Evolutionary conservation across 2,888 invertebrate species (phyloP), one percentile per base, ranked within the genome.

Genomic region (Chironomus riparius): DNA sequence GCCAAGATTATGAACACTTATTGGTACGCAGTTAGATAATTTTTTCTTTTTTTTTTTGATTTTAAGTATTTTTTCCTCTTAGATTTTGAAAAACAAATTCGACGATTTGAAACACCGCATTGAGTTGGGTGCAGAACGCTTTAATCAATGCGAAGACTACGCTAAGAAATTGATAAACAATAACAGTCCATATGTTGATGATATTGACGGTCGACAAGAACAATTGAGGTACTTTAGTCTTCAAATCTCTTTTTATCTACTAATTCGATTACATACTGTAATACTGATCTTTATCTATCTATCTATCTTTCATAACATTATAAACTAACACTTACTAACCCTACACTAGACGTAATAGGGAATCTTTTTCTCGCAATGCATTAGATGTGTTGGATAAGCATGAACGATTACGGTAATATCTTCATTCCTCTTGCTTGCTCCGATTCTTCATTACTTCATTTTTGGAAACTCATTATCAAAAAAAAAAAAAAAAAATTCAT

Each of bases 1-100:
- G 97, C 0, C 94, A 94, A 82, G 97, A 98, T 83, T 97, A 92
- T 80, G 95, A 96, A 80, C 96, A 96, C 85, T 84, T 96, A 72
- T 82, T 93, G 85, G 90, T 93, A 80, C 81, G 81, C 79, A 48
- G 71, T 28, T 76, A 21, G 22, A 22, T 18, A 50, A 7, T 72
- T 70, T 68, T 75, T 24, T 18, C 24, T 18, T 24, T 68, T 24
- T 15, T 28, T 18, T 12, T 10, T 5, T 50, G 1, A 61, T n/a
- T 76, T 77, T 10, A 69, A 70, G 65, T 28, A 70, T 77, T 77
- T 77, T 76, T 77, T 21, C 78, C 78, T 80, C 80, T n/a, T 81
- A 92, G 90, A 86, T 93, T 77, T 84, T 97, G 47, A 91, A 94
- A 82, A 91, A 91, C 48, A 96, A 96, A 83, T 97, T 97, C 83